These are phyloP conservation scores for Drosophila saltans DNA, from an alignment of 1,140 invertebrate species.

Conservation along the genomic window DNA sequence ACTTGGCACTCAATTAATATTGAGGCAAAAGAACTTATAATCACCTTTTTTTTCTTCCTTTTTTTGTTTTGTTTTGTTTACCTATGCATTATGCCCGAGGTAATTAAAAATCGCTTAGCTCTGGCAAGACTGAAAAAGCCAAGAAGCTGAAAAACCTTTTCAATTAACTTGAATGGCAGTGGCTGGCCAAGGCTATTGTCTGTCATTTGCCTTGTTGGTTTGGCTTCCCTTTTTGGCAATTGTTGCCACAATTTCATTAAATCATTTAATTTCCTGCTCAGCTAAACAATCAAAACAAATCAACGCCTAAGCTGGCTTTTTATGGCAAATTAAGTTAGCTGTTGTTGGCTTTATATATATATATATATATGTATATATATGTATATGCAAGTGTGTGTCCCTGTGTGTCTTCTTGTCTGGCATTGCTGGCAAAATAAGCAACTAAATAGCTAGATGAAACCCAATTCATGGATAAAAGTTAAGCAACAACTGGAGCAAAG, in stretches of 20 bases:
- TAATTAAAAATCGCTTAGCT: constrained; percentile 76
- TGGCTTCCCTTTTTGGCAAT: constrained; percentile 45
- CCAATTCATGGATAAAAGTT: constrained; percentile 52
- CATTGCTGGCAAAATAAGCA: constrained; percentile 33
- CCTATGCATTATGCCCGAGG: constrained; percentile 51
- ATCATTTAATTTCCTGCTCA: constrained; percentile 77
- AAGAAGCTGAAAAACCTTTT: constrained; percentile 47
- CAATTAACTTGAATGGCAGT: constrained; percentile 71
- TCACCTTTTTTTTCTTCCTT: background rate
- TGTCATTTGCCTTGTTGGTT: constrained; percentile 38
- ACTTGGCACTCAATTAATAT: constrained; percentile 72
- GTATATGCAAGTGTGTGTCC: background rate
- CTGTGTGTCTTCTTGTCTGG: constrained; percentile 8
- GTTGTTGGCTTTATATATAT: constrained; percentile 23
- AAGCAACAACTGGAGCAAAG: constrained; percentile 27
- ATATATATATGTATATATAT: background rate
- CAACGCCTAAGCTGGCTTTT: constrained; percentile 65
- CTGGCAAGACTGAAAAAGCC: background rate
- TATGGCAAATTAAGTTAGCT: constrained; percentile 73
- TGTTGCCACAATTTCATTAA: constrained; percentile 75
- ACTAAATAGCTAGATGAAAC: constrained; percentile 61
- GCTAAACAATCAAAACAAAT: constrained; percentile 59
- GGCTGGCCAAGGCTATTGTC: constrained; percentile 31
- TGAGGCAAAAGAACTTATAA: constrained; percentile 23
- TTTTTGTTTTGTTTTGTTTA: background rate